phyloP scores from a whole-genome alignment of 2,113 vertebrate species.

The Lagopus leucura region DNA sequence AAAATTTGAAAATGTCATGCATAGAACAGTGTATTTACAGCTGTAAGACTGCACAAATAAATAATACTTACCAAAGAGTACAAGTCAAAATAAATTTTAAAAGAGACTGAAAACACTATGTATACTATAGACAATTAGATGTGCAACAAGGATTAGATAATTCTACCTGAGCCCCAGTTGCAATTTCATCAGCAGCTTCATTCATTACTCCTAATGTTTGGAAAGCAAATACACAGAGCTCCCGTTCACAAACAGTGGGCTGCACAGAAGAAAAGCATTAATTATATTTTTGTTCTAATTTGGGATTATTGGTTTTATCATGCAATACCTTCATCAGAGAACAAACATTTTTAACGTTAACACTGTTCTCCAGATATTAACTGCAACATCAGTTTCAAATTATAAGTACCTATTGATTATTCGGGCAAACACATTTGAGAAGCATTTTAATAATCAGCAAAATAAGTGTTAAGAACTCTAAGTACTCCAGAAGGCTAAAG shows the following conservation, averaged over 20 bases:
- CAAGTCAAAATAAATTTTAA: background rate
- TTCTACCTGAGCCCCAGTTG: slow-evolving; percentile 92
- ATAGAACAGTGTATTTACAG: background rate
- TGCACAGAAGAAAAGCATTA: slow-evolving; percentile 44
- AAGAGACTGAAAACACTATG: background rate
- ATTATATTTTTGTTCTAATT: background rate
- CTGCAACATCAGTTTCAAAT: background rate
- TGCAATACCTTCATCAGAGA: background rate
- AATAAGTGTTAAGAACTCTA: background rate
- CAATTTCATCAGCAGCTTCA: slow-evolving; percentile 91
- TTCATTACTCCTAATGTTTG: slow-evolving; percentile 94
- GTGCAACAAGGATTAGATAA: background rate
- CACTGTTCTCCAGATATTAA: background rate
- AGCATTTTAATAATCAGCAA: background rate
- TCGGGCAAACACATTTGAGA: background rate
- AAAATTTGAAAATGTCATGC: background rate
- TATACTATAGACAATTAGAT: background rate
- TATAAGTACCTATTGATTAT: background rate
- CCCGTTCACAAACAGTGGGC: slow-evolving; percentile 92
- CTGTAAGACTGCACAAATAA: background rate
- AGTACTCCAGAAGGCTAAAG: background rate
- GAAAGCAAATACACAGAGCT: slow-evolving; percentile 93
- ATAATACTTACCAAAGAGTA: background rate
- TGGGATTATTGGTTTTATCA: background rate
- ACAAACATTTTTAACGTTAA: background rate